These are phyloP conservation scores for Leptoclinus maculatus DNA, from an alignment of 2,797 vertebrate genomes.

Conservation along the genomic window DNA sequence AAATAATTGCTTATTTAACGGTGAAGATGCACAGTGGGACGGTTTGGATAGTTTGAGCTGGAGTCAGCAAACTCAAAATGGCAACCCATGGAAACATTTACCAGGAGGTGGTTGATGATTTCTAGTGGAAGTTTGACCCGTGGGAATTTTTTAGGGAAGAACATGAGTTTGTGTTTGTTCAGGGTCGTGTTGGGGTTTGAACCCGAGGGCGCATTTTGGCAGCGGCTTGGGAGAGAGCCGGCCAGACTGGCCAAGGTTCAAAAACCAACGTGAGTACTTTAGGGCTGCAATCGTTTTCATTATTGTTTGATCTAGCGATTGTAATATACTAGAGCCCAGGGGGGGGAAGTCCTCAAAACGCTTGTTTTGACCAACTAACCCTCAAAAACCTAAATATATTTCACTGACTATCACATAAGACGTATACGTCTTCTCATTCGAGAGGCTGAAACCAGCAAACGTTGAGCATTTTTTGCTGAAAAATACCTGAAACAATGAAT, in stretches of 20 bases:
- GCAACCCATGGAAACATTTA: slow-evolving; percentile 52
- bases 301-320: not conserved
- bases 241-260: not conserved
- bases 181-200: slow-evolving; percentile 5
- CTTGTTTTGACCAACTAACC: not conserved
- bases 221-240: not conserved
- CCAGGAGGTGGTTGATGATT: slow-evolving; percentile 60
- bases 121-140: slow-evolving; percentile 32
- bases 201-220: slow-evolving; percentile 8
- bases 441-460: not conserved
- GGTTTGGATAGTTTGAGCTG: slow-evolving; percentile 9
- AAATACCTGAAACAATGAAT: not conserved
- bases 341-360: not conserved
- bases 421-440: not conserved
- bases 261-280: not conserved
- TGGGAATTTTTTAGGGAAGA: slow-evolving; percentile 21
- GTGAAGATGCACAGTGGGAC: slow-evolving; percentile 29
- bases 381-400: not conserved
- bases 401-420: not conserved
- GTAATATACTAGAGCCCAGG: not conserved
- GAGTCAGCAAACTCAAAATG: slow-evolving; percentile 57
- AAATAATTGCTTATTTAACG: slow-evolving; percentile 31
- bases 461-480: not conserved
- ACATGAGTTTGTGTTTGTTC: slow-evolving; percentile 43
- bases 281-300: not conserved